Percentiles rank a stretch among this genome's conserved stretches.
These are phyloP conservation scores for Kobus ellipsiprymnus DNA, from an alignment of 2,113 vertebrate genomes.

Conservation along the genomic window DNA sequence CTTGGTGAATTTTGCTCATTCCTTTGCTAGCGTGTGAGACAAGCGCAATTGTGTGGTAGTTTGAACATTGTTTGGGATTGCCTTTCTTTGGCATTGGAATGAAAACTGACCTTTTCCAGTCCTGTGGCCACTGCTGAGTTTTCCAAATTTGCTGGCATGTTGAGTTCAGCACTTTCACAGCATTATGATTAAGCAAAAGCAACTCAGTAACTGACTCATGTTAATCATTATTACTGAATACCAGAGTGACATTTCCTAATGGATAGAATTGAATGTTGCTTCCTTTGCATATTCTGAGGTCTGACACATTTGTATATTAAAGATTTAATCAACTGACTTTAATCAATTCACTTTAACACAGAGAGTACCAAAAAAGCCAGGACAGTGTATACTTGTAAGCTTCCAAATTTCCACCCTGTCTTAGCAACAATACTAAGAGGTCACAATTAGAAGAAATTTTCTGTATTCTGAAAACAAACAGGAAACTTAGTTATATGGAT, in stretches of 20 bases:
- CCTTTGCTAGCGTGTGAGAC: not conserved
- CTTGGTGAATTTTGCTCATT: not conserved
- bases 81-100: not conserved
- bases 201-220: not conserved
- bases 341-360: not conserved
- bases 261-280: not conserved
- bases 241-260: not conserved
- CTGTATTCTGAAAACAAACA: not conserved
- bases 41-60: not conserved
- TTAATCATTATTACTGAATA: not conserved
- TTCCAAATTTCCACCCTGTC: not conserved
- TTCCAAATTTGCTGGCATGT: not conserved
- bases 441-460: not conserved
- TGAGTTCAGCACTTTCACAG: not conserved
- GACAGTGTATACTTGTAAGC: not conserved
- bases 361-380: not conserved
- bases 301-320: not conserved
- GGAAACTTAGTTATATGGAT: not conserved
- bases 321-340: not conserved
- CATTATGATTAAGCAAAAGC: not conserved
- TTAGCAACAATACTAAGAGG: not conserved
- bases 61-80: not conserved
- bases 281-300: not conserved
- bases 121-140: not conserved
- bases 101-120: not conserved